Conservation (phyloP, 2,888 invertebrate species). For the Tipula confusa region DNA sequence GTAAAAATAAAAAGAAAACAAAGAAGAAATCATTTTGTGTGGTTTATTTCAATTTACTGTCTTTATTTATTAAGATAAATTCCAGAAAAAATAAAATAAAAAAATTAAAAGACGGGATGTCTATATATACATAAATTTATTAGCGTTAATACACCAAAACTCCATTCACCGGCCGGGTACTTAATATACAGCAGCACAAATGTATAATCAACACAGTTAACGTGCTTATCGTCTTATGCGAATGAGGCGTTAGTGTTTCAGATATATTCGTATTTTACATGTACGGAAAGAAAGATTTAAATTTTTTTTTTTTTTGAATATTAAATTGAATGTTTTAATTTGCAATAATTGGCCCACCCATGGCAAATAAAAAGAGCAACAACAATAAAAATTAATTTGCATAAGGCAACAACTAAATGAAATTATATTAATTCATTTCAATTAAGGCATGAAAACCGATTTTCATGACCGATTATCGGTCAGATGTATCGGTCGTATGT, state of each 20-base stretch:
- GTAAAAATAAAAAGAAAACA: background rate
- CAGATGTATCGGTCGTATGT: background rate
- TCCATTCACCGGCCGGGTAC: background rate
- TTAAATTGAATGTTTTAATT: conserved; percentile 30
- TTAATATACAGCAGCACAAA: background rate
- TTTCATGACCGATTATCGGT: background rate
- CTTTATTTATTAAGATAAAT: conserved; percentile 9
- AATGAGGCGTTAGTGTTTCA: background rate
- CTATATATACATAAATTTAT: background rate
- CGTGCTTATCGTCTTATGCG: background rate
- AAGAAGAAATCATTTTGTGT: conserved; percentile 4
- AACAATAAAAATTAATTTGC: background rate
- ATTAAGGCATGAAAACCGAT: background rate
- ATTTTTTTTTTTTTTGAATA: background rate
- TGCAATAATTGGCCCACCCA: conserved; percentile 31
- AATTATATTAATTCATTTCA: conserved; percentile 20
- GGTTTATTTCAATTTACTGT: background rate
- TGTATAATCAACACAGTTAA: background rate
- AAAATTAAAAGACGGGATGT: background rate
- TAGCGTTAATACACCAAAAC: background rate
- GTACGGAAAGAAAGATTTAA: background rate
- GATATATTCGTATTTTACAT: background rate
- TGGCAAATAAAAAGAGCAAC: background rate
- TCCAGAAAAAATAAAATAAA: background rate
- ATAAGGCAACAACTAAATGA: conserved; percentile 9